These are phyloP conservation scores for Hyposoter dolosus DNA, from an alignment of 2,888 invertebrate species.

Conservation along the genomic window DNA sequence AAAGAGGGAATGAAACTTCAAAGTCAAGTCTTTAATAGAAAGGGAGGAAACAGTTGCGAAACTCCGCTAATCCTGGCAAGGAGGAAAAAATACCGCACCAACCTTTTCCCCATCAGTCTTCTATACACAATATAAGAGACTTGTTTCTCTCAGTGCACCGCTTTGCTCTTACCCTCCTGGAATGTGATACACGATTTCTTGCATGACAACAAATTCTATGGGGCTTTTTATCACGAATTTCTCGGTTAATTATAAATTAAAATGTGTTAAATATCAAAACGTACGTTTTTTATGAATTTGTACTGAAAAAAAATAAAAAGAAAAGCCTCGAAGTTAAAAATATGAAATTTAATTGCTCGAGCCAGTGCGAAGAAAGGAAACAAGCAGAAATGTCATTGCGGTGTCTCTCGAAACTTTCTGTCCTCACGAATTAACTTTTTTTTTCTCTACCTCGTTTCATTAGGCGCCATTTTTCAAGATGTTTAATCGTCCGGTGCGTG, in stretches of 20 bases:
- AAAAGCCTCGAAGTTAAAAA: not conserved
- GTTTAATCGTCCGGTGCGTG: conserved; percentile 8
- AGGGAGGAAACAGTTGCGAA: conserved; percentile 21
- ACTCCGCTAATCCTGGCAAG: conserved; percentile 26
- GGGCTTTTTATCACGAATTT: conserved; percentile 5
- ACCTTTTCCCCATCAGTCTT: conserved; percentile 24
- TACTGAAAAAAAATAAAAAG: not conserved
- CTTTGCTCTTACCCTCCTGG: conserved; percentile 28
- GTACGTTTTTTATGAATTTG: not conserved
- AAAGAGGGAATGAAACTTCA: conserved; percentile 26
- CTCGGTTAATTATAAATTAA: not conserved
- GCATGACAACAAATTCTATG: conserved; percentile 6
- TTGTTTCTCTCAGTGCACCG: conserved; percentile 7
- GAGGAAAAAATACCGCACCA: conserved; percentile 15
- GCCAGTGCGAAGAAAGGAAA: not conserved
- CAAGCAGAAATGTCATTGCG: not conserved
- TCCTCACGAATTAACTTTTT: not conserved
- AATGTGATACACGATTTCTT: conserved; percentile 46
- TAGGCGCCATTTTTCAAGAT: not conserved
- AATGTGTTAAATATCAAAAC: not conserved
- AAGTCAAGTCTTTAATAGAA: conserved; percentile 30
- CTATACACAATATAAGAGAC: conserved; percentile 21
- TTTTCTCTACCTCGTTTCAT: too few relatives aligned
- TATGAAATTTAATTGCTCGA: not conserved
- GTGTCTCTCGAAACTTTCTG: not conserved